Evolutionary conservation across 2,797 vertebrate genomes (phyloP).

Genomic region (Lophotriccus pileatus): DNA sequence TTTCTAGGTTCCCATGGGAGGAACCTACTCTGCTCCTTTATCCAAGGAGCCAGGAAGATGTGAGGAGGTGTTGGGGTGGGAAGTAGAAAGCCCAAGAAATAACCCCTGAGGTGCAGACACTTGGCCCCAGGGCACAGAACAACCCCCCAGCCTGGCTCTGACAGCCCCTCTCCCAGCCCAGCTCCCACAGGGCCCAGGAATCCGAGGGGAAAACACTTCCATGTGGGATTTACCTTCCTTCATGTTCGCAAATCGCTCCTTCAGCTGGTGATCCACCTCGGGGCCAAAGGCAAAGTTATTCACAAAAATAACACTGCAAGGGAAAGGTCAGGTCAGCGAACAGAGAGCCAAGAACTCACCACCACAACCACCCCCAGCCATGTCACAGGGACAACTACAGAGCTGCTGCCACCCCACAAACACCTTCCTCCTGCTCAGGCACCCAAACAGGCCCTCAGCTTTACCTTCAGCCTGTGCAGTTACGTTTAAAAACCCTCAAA

Average conservation of each 20-base stretch:
- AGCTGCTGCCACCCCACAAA: background rate
- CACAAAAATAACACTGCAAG: slow-evolving; percentile 99
- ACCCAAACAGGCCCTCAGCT: background rate
- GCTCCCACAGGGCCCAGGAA: background rate
- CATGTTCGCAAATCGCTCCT: slow-evolving; percentile 99
- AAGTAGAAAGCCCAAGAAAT: background rate
- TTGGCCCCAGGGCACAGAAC: background rate
- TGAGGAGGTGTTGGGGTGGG: accelerated
- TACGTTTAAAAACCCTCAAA: background rate
- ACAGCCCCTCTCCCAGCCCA: background rate
- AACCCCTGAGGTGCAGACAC: accelerated
- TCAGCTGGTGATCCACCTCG: slow-evolving; percentile 99
- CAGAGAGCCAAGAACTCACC: background rate
- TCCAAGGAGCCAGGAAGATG: background rate
- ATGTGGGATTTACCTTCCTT: slow-evolving; percentile 88
- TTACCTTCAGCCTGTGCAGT: background rate
- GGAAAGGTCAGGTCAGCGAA: slow-evolving; percentile 59
- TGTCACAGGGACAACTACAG: accelerated
- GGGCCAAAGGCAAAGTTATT: slow-evolving; percentile 99
- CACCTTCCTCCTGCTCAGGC: background rate
- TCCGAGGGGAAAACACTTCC: background rate
- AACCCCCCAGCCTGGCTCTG: background rate
- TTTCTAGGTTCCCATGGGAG: background rate
- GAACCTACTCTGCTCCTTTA: background rate
- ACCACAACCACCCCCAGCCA: background rate